Conservation (phyloP, 2,113 vertebrate genomes). For the Megatriorchis doriae region DNA sequence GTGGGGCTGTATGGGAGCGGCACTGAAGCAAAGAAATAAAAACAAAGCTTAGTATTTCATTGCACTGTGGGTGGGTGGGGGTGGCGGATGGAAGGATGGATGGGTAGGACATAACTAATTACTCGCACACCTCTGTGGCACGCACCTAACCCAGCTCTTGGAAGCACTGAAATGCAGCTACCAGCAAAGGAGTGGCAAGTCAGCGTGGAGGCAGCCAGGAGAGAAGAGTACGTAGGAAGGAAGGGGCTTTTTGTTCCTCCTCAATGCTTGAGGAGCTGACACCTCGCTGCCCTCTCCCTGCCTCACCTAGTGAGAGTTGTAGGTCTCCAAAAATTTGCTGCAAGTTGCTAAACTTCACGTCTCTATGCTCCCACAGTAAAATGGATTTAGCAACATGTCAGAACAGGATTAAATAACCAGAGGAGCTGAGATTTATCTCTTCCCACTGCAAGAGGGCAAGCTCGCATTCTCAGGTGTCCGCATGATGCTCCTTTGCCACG, state of each 20-base stretch:
- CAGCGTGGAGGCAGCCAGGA: background rate
- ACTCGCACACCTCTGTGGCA: background rate
- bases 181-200: background rate
- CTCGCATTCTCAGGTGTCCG: background rate
- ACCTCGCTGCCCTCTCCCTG: background rate
- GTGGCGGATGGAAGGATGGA: background rate
- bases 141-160: background rate
- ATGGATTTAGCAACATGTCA: background rate
- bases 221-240: background rate
- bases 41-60: background rate
- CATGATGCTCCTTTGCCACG: background rate
- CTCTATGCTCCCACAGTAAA: background rate
- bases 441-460: background rate
- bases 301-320: background rate
- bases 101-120: background rate
- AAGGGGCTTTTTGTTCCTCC: background rate
- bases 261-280: background rate
- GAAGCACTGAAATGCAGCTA: background rate
- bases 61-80: background rate
- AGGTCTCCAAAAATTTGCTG: background rate
- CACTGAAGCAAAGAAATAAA: background rate
- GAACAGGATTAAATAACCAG: background rate
- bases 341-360: background rate
- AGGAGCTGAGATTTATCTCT: background rate
- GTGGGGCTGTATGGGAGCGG: rapidly evolving